Evolutionary conservation across 2,113 vertebrate species (phyloP).

Genomic region (Ranitomeya imitator): DNA sequence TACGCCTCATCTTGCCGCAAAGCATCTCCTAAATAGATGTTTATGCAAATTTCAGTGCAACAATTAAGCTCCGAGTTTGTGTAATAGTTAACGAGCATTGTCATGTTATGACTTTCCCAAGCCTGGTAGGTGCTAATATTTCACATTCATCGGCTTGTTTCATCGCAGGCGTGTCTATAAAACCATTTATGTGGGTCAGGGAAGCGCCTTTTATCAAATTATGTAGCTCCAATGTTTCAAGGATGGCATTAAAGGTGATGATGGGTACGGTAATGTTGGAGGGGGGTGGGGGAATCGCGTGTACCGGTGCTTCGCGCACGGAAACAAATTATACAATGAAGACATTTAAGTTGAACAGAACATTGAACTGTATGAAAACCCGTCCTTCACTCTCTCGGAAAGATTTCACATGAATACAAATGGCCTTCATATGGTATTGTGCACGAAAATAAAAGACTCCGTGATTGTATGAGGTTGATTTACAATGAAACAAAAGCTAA

Average conservation of each 20-base stretch:
- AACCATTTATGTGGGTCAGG: conserved; percentile 60
- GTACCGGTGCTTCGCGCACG: neutral
- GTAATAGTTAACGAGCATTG: conserved; percentile 7
- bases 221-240: conserved; percentile 49
- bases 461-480: neutral
- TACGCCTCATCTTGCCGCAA: neutral
- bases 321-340: conserved; percentile 6
- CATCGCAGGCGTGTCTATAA: conserved; percentile 60
- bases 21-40: conserved; percentile 23
- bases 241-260: conserved; percentile 52
- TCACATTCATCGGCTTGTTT: conserved; percentile 50
- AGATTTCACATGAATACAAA: conserved; percentile 2
- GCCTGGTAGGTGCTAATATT: neutral
- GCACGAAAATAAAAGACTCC: conserved; percentile 1
- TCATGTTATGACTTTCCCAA: conserved; percentile 23
- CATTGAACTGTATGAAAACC: conserved; percentile 16
- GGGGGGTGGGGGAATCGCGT: neutral
- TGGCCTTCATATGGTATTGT: conserved; percentile 36
- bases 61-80: conserved; percentile 16
- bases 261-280: conserved; percentile 28
- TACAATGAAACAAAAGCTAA: conserved; percentile 14
- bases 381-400: conserved; percentile 31
- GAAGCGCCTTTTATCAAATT: conserved; percentile 59
- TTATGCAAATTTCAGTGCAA: conserved; percentile 40
- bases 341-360: conserved; percentile 14